Conservation (phyloP, 2,113 vertebrate genomes). For the Dunckerocampus dactyliophorus region DNA sequence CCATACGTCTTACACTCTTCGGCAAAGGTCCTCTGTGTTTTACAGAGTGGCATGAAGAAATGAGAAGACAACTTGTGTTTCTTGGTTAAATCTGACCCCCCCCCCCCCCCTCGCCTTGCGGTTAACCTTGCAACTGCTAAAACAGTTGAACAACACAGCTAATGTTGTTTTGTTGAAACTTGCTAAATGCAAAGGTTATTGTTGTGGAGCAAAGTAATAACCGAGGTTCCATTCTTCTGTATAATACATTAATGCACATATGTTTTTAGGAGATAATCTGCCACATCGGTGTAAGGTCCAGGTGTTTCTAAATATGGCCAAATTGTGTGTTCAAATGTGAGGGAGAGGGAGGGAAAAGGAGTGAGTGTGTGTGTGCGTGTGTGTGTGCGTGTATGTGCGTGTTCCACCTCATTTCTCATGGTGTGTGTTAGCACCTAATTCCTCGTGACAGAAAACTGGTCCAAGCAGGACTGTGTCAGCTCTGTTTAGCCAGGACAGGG, state of each 20-base stretch:
- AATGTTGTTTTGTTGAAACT: too few species aligned
- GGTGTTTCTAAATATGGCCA: not conserved
- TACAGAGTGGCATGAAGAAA: conserved; percentile 9
- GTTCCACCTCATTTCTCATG: conserved; percentile 41
- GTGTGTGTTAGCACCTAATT: conserved; percentile 65
- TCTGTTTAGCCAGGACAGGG: conserved; percentile 69
- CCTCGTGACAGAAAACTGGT: conserved; percentile 64
- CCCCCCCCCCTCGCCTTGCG: too few species aligned
- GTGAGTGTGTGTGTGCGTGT: conserved; percentile 11
- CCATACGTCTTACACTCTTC: conserved; percentile 39
- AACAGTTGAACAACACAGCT: not conserved
- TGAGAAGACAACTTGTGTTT: conserved; percentile 32
- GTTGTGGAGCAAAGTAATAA: too few species aligned
- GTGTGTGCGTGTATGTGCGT: conserved; percentile 5
- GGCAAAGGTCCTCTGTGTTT: conserved; percentile 40
- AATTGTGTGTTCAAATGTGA: conserved; percentile 1
- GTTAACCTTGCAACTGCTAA: not conserved
- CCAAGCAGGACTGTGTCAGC: conserved; percentile 61
- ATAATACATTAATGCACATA: not conserved
- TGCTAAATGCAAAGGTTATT: too few species aligned
- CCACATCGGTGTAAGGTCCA: not conserved
- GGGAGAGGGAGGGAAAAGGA: not conserved
- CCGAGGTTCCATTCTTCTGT: too few species aligned
- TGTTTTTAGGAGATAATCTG: not conserved
- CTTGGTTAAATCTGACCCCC: conserved; percentile 11